phyloP scores from a whole-genome alignment of 2,797 vertebrate genomes.

The Falco rusticolus region DNA sequence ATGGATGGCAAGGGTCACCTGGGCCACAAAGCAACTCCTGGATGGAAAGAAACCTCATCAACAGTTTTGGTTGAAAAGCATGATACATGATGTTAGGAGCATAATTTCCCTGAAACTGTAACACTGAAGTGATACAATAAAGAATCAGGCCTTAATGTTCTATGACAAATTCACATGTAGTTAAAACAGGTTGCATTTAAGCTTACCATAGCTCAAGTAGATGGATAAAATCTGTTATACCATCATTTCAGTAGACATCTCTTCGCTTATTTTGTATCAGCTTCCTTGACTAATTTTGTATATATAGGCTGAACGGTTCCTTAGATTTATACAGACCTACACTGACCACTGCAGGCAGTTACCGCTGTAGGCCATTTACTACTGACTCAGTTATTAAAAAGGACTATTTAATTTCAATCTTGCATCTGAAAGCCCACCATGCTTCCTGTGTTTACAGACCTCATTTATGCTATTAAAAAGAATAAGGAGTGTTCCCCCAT shows the following conservation, averaged over 20 bases:
- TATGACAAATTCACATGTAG: background rate
- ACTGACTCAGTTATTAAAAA: background rate
- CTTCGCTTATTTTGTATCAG: background rate
- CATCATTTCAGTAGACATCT: background rate
- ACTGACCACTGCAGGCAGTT: background rate
- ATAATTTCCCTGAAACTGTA: background rate
- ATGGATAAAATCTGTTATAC: background rate
- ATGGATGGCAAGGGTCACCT: background rate
- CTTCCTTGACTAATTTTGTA: background rate
- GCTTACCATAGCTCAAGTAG: background rate
- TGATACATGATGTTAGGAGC: background rate
- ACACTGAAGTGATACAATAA: background rate
- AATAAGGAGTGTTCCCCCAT: accelerated
- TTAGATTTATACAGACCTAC: background rate
- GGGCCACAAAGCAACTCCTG: background rate
- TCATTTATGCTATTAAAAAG: background rate
- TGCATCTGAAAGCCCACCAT: background rate
- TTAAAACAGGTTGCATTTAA: background rate
- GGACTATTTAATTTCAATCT: background rate
- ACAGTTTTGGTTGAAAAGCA: background rate
- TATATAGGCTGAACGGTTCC: background rate
- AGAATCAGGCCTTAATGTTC: background rate
- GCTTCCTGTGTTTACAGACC: background rate
- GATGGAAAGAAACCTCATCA: background rate
- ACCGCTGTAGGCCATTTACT: background rate